Conservation (phyloP, 2,888 invertebrate species). For the Piscicola geometra region DNA sequence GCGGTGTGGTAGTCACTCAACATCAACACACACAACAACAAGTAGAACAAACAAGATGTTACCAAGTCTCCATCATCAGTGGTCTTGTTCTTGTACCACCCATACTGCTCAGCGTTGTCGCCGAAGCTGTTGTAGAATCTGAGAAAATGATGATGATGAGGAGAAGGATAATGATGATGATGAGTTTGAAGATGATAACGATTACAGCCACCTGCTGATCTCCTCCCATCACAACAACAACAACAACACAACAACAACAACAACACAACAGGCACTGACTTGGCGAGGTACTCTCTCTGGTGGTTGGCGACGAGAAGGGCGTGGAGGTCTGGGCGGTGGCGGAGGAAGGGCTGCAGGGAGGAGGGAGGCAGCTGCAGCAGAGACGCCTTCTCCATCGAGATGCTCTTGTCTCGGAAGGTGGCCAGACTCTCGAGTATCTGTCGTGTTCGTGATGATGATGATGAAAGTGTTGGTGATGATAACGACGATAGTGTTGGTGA, state of each 20-base stretch:
- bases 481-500: too few species aligned
- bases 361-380: neutral
- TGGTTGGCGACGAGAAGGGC: neutral
- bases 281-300: neutral
- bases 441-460: too few species aligned
- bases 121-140: slow-evolving; percentile 26
- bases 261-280: neutral
- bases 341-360: slow-evolving; percentile 16
- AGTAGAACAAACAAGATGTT: neutral
- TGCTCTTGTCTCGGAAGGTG: neutral
- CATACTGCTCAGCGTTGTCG: neutral
- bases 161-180: too few species aligned
- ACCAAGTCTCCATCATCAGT: neutral
- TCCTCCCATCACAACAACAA: too few species aligned
- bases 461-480: too few species aligned
- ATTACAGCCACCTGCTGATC: too few species aligned
- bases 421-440: too few species aligned
- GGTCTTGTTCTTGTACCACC: neutral
- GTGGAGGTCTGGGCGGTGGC: neutral
- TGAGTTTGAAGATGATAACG: too few species aligned
- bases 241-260: too few species aligned
- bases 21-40: neutral
- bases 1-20: too few species aligned
- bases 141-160: neutral
- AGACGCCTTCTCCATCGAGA: neutral